Evolutionary conservation across 1,140 invertebrate genomes (phyloP), one percentile per base, ranked within the genome.

Genomic region (Lepidurus apus): DNA sequence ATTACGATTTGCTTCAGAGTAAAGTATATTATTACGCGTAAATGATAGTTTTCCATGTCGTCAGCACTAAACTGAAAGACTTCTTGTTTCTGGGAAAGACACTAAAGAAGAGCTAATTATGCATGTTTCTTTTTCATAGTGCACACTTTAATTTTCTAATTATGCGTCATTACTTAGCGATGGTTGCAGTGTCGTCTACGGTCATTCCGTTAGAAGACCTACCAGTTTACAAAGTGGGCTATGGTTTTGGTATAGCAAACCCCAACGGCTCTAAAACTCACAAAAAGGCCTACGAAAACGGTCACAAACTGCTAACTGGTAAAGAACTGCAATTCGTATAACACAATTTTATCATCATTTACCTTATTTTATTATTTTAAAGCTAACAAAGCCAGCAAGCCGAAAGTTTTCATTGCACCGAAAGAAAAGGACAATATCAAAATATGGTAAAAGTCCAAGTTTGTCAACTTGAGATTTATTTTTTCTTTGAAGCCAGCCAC

Each of bases 181-280:
- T 77, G 45, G 45, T 77, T 44, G 21, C 76, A 6, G 76, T 77
- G 34, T 77, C 76, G 42, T 77, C 76, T 77, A 77, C 76, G 5
- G 76, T 77, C 17, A 77, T 77, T 34, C 76, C 76, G 6, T 65
- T 65, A 21, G 53, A 65, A 13, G 53, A 65, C 34, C 43, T 77
- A 21, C 76, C 76, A 2, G 76, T 77, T 8, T 42, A 77, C 42
- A 42, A 77, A 77, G 76, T 77, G n/a, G 76, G 76, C n/a, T 77
- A 17, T 73, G 76, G 76, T 13, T 34, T 77, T 34, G 76, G 76
- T 13, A 11, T 77, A 17, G 21, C 53, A n/a, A 65, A 17, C 21
- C 53, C 53, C 53, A 65, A 65, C 53, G 53, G 53, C 21, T 65
- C 53, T 21, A 65, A 65, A 65, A 13, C n/a, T 7, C 53, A 65